A percentile compares a stretch with the other conserved stretches of the same genome.
Conservation (phyloP, 1,140 invertebrate genomes). For the Rhyacophila brunnea region DNA sequence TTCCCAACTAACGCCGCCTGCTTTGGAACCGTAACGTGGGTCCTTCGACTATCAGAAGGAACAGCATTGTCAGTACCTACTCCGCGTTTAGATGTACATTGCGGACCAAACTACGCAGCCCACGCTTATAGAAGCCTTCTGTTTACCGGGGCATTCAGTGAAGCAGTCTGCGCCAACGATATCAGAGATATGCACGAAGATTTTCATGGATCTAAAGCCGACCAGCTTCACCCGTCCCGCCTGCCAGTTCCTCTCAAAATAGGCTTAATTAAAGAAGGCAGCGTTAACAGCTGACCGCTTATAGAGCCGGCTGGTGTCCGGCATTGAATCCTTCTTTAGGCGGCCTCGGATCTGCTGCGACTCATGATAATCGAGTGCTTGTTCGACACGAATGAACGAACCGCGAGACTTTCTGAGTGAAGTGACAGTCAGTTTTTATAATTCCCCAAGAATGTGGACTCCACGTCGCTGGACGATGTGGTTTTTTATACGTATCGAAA, state of each 20-base stretch:
- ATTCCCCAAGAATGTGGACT: no score
- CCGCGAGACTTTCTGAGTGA: no score
- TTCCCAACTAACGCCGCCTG: conserved; percentile 92
- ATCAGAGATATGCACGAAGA: conserved; percentile 32
- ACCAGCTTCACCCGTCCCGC: conserved; percentile 2
- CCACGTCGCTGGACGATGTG: no score
- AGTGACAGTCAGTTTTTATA: no score
- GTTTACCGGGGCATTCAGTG: conserved; percentile 43
- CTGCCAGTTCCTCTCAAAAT: conserved; percentile 11
- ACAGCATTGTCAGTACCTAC: conserved; percentile 42
- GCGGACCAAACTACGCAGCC: conserved; percentile 36
- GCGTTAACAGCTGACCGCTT: conserved; percentile 6
- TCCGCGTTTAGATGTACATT: conserved; percentile 2
- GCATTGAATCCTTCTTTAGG: neutral
- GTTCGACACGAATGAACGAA: no score
- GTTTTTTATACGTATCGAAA: no score
- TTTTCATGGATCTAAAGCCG: conserved; percentile 26
- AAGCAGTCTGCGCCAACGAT: conserved; percentile 47
- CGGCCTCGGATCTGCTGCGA: no score
- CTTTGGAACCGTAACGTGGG: conserved; percentile 82
- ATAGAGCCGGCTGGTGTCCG: neutral
- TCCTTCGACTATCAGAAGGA: conserved; percentile 41
- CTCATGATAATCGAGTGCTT: no score
- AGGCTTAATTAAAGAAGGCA: conserved; percentile 1
- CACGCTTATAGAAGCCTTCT: conserved; percentile 39